phyloP scores from a whole-genome alignment of 92 coral and sea anemone genomes.

The Phymanthus crucifer region DNA sequence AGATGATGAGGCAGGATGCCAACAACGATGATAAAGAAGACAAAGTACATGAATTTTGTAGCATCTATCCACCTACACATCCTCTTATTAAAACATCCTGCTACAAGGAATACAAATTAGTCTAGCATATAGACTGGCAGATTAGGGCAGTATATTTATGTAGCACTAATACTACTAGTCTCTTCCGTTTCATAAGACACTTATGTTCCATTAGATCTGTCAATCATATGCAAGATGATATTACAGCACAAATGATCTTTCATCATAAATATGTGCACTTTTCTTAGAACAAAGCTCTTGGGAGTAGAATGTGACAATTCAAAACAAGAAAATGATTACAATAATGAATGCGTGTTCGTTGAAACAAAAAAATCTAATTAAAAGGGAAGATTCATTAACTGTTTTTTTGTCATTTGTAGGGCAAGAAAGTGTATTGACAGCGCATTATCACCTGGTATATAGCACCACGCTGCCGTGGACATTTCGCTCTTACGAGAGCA shows the following conservation, averaged over 20 bases:
- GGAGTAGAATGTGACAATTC: neutral
- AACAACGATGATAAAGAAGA: neutral
- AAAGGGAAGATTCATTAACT: neutral
- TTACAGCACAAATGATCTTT: neutral
- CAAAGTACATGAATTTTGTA: neutral
- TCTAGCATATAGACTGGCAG: neutral
- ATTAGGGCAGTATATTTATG: neutral
- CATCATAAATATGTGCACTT: neutral
- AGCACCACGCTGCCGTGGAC: neutral
- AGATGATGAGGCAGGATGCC: neutral
- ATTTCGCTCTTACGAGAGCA: neutral
- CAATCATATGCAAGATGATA: neutral
- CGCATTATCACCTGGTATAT: neutral
- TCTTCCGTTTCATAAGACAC: neutral
- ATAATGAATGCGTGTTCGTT: neutral
- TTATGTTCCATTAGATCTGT: neutral
- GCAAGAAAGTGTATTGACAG: neutral
- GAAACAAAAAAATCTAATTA: neutral
- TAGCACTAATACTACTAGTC: neutral
- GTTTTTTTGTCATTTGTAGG: neutral
- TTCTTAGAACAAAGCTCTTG: neutral
- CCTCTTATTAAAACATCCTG: neutral
- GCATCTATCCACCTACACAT: neutral
- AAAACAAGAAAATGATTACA: neutral
- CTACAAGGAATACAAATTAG: neutral